Evolutionary conservation across 37 sponge, comb jelly and placozoan genomes (phyloP), one percentile per base, ranked within the genome.

Genomic region (Agelas oroides): DNA sequence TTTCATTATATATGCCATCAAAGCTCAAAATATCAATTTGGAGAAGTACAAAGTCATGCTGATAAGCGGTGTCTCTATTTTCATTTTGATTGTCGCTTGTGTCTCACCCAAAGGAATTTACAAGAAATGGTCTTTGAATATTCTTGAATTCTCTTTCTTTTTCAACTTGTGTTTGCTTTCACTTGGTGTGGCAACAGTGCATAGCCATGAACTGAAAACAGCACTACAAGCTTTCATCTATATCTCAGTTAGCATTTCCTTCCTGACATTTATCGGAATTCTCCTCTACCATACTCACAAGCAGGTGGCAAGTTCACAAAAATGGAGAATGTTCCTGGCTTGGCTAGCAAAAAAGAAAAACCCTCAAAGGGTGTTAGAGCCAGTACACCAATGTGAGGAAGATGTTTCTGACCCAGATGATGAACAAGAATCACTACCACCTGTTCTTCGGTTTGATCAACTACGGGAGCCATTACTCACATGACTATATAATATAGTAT

Each of bases 51-150:
- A n/a, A n/a, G n/a, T n/a, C n/a, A 46, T 24, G 31, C 20, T 71
- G 21, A 71, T 21, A 35, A 39, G 1, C 36, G 25, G 53, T n/a
- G 36, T 24, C 25, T 61, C 12, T 61, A 14, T 61, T 23, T 14
- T 61, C 2, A 46, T 35, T 1, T 40, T 35, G 15, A n/a, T 71
- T 12, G 2, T 71, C 2, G 33, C 37, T 40, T 14, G 33, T 35
- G 24, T 71, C 21, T 35, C 25, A n/a, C 40, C n/a, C 17, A 23
- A 23, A 23, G 72, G 72, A 46, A 23, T 40, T 40, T 71, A 71
- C 53, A 71, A 71, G 52, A 71, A 71, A 21, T 71, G 72, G 72
- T 18, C 8, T 35, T 41, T 71, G 25, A 71, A 36, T 12, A 41
- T 39, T 1, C 31, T 71, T 38, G 72, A 71, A 71, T 30, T 39